Percentiles rank a stretch among this genome's conserved stretches.
These are phyloP conservation scores for Chunga burmeisteri DNA, from an alignment of 2,113 vertebrate species.

Conservation along the genomic window DNA sequence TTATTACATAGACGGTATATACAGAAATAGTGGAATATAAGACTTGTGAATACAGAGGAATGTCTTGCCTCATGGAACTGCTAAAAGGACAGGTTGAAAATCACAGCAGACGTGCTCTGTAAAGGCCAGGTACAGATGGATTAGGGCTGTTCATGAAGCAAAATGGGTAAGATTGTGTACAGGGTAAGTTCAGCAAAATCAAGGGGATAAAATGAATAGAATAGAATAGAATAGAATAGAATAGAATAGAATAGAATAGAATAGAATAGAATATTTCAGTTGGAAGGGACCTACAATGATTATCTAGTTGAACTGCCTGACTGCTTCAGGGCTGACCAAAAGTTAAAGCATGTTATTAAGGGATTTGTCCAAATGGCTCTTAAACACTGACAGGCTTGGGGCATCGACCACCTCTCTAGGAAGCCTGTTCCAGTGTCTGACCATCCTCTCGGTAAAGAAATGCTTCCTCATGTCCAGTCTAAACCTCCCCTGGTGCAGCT, in stretches of 20 bases:
- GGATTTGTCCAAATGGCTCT: neutral
- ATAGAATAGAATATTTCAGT: neutral
- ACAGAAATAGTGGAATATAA: neutral
- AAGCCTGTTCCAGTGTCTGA: neutral
- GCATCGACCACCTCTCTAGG: accelerated
- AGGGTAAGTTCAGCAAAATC: neutral
- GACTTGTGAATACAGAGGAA: neutral
- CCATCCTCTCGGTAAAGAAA: neutral
- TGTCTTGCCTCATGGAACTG: neutral
- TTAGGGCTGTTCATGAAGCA: neutral
- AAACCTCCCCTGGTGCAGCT: neutral
- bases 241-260: neutral
- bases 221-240: too few relatives aligned
- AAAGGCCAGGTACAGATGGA: neutral
- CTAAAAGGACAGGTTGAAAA: neutral
- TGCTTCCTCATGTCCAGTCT: neutral
- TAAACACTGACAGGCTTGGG: neutral
- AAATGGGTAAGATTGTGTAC: neutral
- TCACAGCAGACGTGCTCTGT: neutral
- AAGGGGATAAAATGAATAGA: neutral
- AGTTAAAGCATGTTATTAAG: neutral
- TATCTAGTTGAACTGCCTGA: neutral
- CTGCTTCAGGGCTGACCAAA: neutral
- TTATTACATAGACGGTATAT: neutral
- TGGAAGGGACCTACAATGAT: neutral